Evolutionary conservation across 2,113 vertebrate genomes (phyloP).

Genomic region (Mohoua ochrocephala): DNA sequence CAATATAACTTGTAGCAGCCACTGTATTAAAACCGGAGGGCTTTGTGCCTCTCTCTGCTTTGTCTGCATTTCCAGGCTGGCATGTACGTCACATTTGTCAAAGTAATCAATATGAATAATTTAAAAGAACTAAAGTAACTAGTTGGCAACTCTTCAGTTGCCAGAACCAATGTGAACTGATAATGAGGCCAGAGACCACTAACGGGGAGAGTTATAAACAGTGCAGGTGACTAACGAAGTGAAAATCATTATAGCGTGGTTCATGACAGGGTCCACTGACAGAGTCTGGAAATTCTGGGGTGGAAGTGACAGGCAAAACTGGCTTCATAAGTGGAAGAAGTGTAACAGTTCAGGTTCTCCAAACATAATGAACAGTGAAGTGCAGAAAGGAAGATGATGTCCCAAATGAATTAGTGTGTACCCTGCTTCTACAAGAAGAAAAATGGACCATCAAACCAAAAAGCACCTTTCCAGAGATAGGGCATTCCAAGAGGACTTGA

Average conservation of each 20-base stretch:
- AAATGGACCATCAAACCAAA: not conserved
- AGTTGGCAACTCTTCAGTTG: not conserved
- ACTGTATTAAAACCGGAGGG: not conserved
- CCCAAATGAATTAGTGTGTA: not conserved
- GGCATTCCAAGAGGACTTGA: not conserved
- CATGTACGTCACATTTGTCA: not conserved
- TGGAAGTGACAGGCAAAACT: not conserved
- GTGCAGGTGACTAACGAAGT: not conserved
- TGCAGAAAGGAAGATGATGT: not conserved
- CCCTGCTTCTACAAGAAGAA: not conserved
- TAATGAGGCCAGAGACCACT: not conserved
- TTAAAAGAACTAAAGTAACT: constrained; percentile 40
- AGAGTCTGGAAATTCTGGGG: not conserved
- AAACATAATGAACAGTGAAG: not conserved
- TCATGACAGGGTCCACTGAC: not conserved
- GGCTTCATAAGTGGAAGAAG: not conserved
- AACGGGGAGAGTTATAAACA: not conserved
- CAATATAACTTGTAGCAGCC: not conserved
- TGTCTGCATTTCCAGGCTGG: not conserved
- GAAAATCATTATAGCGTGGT: not conserved
- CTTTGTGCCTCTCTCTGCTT: not conserved
- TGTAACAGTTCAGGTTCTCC: not conserved
- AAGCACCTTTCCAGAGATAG: not conserved
- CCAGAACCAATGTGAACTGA: not conserved
- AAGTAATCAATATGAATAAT: constrained; percentile 46